Conservation (phyloP, 2,888 invertebrate species). For the Polydrusus cervinus region DNA sequence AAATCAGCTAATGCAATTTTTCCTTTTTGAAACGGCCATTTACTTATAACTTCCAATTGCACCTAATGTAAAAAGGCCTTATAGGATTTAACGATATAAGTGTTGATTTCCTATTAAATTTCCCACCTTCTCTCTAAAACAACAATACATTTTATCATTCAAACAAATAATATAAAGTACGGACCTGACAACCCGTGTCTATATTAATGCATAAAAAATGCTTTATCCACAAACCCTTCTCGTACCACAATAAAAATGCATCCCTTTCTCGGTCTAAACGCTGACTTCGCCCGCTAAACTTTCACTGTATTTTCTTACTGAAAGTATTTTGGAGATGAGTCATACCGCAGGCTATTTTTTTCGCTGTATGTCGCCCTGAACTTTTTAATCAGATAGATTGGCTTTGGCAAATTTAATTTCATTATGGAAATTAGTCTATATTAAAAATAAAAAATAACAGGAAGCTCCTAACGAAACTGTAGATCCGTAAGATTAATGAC, state of each 20-base stretch:
- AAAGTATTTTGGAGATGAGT: constrained; percentile 24
- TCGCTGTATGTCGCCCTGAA: constrained; percentile 27
- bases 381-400: constrained; percentile 62
- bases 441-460: constrained; percentile 54
- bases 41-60: too few species aligned
- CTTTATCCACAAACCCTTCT: constrained; percentile 53
- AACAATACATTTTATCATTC: neutral
- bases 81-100: too few species aligned
- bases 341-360: constrained; percentile 29
- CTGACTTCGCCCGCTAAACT: constrained; percentile 30
- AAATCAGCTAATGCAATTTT: too few species aligned
- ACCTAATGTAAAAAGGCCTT: too few species aligned
- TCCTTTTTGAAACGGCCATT: too few species aligned
- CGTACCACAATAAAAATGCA: constrained; percentile 56
- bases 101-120: too few species aligned
- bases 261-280: constrained; percentile 29
- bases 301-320: constrained; percentile 42
- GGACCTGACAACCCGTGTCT: constrained; percentile 33
- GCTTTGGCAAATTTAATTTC: constrained; percentile 61
- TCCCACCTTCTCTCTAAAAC: too few species aligned
- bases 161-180: too few species aligned
- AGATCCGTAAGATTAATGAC: constrained; percentile 62
- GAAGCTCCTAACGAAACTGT: constrained; percentile 42
- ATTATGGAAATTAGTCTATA: constrained; percentile 63
- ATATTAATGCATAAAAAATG: constrained; percentile 57